phyloP scores from a whole-genome alignment of 2,113 vertebrate genomes.

The Hippolais icterina region DNA sequence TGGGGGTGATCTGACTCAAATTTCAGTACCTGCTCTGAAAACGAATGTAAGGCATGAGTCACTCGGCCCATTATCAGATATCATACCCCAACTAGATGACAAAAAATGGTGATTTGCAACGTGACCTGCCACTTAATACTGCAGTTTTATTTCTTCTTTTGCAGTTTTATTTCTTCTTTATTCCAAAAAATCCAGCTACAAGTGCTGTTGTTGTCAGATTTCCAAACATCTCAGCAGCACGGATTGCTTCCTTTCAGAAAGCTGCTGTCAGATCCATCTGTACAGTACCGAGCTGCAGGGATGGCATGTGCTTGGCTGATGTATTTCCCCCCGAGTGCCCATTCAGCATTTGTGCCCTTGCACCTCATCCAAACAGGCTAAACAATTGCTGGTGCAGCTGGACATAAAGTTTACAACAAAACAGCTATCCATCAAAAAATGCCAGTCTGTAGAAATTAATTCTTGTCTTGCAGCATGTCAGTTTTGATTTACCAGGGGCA shows the following conservation, averaged over 20 bases:
- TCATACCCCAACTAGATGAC: background rate
- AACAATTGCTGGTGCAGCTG: background rate
- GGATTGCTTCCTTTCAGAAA: background rate
- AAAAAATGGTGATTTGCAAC: background rate
- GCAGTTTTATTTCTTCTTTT: background rate
- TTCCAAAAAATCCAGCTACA: background rate
- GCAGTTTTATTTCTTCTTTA: background rate
- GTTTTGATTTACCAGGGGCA: background rate
- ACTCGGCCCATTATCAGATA: background rate
- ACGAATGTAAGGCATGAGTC: background rate
- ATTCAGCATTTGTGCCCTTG: background rate
- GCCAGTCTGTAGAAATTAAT: background rate
- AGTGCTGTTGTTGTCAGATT: background rate
- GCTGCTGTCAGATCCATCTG: background rate
- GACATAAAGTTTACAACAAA: background rate
- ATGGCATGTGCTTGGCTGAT: background rate
- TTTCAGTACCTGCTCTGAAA: background rate
- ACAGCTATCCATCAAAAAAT: background rate
- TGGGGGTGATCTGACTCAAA: background rate
- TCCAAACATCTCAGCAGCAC: background rate
- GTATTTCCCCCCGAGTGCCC: background rate
- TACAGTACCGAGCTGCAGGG: background rate
- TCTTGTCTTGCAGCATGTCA: background rate
- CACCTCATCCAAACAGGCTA: background rate
- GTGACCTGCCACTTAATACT: background rate